Conservation (phyloP, 2,113 vertebrate species). For the Nyctibius bracteatus region DNA sequence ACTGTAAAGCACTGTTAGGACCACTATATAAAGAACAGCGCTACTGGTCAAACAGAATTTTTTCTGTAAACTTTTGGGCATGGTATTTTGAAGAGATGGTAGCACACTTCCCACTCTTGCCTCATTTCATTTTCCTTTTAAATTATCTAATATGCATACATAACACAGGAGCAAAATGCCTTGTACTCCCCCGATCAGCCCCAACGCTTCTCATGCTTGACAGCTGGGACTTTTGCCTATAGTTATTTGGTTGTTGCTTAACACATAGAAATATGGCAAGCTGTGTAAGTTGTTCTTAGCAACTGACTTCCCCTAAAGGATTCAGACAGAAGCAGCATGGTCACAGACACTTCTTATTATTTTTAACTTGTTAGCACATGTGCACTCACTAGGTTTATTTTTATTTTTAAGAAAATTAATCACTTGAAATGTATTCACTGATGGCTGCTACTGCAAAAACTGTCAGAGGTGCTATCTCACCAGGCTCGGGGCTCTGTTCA, state of each 20-base stretch:
- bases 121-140: conserved; percentile 4
- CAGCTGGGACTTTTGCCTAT: conserved; percentile 8
- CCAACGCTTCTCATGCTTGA: neutral
- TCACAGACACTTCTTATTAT: conserved; percentile 42
- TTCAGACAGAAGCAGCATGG: conserved; percentile 14
- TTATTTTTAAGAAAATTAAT: conserved; percentile 12
- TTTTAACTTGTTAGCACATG: conserved; percentile 53
- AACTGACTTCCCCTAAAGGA: neutral
- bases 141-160: neutral
- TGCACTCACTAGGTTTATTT: neutral
- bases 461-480: neutral
- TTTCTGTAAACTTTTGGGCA: neutral
- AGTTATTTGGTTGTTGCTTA: conserved; percentile 3
- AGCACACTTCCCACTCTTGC: conserved; percentile 12
- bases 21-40: neutral
- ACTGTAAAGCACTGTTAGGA: neutral
- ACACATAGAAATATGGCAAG: neutral
- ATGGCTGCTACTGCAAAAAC: neutral
- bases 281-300: neutral
- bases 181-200: neutral
- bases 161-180: neutral
- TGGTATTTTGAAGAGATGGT: neutral
- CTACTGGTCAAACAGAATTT: neutral
- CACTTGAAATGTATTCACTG: neutral
- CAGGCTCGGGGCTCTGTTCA: neutral